phyloP scores from a whole-genome alignment of 2,113 vertebrate species.

The Promerops cafer region DNA sequence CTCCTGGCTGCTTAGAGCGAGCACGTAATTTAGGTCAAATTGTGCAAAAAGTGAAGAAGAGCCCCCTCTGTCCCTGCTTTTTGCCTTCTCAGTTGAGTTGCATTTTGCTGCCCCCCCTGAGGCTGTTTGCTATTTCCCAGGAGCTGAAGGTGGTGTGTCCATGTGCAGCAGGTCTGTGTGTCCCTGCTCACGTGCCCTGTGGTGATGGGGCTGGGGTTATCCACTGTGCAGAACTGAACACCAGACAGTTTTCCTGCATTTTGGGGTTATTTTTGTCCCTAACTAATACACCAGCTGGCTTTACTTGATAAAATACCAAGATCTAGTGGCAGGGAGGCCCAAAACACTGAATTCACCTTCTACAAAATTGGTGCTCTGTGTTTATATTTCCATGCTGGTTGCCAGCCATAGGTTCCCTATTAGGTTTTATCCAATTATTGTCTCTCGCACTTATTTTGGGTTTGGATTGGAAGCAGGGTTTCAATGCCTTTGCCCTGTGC shows the following conservation, averaged over 20 bases:
- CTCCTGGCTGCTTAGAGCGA: not conserved
- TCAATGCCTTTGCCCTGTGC: not conserved
- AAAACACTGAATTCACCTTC: not conserved
- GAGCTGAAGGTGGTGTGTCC: not conserved
- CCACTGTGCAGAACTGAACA: not conserved
- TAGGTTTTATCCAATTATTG: not conserved
- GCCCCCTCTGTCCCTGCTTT: not conserved
- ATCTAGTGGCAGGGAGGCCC: not conserved
- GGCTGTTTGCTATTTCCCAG: not conserved
- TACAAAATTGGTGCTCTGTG: not conserved
- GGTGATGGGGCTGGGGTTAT: not conserved
- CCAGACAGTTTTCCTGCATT: not conserved
- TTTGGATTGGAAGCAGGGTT: not conserved
- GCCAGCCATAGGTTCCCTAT: not conserved
- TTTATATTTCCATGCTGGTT: not conserved
- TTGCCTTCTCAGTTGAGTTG: not conserved
- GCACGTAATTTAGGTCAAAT: not conserved
- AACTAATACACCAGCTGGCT: not conserved
- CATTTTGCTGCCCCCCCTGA: not conserved
- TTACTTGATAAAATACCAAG: not conserved
- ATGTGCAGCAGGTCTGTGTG: fast-evolving
- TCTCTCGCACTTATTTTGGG: not conserved
- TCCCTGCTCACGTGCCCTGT: not conserved
- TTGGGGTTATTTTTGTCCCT: not conserved
- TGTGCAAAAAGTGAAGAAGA: not conserved